phyloP scores from a whole-genome alignment of 2,888 invertebrate species.

The Drosophila macrothrix region DNA sequence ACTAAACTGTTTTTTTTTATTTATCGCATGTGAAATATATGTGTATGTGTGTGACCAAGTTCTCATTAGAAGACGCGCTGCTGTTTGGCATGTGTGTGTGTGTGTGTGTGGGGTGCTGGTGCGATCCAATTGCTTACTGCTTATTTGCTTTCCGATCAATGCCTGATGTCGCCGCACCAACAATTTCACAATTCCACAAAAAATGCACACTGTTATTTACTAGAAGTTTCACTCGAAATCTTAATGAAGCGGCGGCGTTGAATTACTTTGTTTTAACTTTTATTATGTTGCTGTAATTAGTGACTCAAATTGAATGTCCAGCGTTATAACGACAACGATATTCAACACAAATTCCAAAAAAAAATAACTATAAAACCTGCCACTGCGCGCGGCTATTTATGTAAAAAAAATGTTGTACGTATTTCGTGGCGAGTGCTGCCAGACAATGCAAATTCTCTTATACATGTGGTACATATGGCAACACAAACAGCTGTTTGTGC shows the following conservation, averaged over 20 bases:
- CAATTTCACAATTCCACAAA: slow-evolving; percentile 56
- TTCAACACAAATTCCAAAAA: slow-evolving; percentile 68
- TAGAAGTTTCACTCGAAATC: slow-evolving; percentile 45
- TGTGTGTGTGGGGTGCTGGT: slow-evolving; percentile 29
- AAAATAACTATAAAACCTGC: slow-evolving; percentile 72
- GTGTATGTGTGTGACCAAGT: slow-evolving; percentile 31
- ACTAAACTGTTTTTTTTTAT: slow-evolving; percentile 15
- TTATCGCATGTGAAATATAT: slow-evolving; percentile 24
- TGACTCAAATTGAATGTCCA: slow-evolving; percentile 31
- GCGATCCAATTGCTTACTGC: slow-evolving; percentile 52
- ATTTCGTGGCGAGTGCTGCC: slow-evolving; percentile 26
- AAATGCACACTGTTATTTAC: slow-evolving; percentile 41
- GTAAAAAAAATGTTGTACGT: slow-evolving; percentile 56
- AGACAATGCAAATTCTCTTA: slow-evolving; percentile 2
- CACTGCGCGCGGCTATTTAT: slow-evolving; percentile 76
- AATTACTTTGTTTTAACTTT: slow-evolving; percentile 4
- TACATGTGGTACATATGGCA: slow-evolving; percentile 32
- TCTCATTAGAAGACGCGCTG: slow-evolving; percentile 57
- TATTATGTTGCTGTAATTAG: slow-evolving; percentile 15
- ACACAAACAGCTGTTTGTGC: slow-evolving; percentile 48
- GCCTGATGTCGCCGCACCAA: slow-evolving; percentile 29
- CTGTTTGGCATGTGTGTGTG: slow-evolving; percentile 30
- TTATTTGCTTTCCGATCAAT: slow-evolving; percentile 22
- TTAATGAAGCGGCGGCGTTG: slow-evolving; percentile 5
- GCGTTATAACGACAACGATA: slow-evolving; percentile 49